A percentile compares a stretch with the other conserved stretches of the same genome.
Evolutionary conservation across 2,888 invertebrate species (phyloP).

Genomic region (Eupeodes latifasciatus): DNA sequence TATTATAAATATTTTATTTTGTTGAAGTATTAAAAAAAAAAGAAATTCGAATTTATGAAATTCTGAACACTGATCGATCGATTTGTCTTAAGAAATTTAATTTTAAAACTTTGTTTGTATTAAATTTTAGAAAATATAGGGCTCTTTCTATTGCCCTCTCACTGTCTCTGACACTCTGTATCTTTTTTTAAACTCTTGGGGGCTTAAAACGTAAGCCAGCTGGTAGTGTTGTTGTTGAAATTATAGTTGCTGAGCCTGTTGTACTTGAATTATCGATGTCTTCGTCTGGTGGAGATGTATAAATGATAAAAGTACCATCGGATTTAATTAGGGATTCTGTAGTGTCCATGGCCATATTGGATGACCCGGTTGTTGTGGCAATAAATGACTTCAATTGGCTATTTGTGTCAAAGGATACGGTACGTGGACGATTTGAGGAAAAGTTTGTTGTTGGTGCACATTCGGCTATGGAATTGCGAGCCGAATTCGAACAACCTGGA

Average conservation of each 20-base stretch:
- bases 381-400: slow-evolving; percentile 65
- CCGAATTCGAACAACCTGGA: slow-evolving; percentile 76
- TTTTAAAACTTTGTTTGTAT: neutral
- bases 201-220: slow-evolving; percentile 78
- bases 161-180: neutral
- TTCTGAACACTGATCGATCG: slow-evolving; percentile 75
- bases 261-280: slow-evolving; percentile 69
- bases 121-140: slow-evolving; percentile 27
- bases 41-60: slow-evolving; percentile 67
- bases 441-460: slow-evolving; percentile 76
- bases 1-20: slow-evolving; percentile 9
- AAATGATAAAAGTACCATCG: slow-evolving; percentile 69
- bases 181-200: slow-evolving; percentile 74
- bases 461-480: slow-evolving; percentile 81
- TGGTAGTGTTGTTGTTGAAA: slow-evolving; percentile 68
- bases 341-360: slow-evolving; percentile 69
- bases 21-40: slow-evolving; percentile 11
- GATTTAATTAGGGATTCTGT: slow-evolving; percentile 63
- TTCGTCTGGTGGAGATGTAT: slow-evolving; percentile 70
- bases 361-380: slow-evolving; percentile 38
- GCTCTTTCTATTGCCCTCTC: neutral
- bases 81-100: slow-evolving; percentile 67
- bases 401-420: slow-evolving; percentile 75
- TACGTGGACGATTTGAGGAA: slow-evolving; percentile 70
- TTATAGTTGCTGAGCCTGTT: slow-evolving; percentile 69